Evolutionary conservation across 2,797 vertebrate genomes (phyloP), one percentile per base, ranked within the genome.

Genomic region (Parambassis ranga): DNA sequence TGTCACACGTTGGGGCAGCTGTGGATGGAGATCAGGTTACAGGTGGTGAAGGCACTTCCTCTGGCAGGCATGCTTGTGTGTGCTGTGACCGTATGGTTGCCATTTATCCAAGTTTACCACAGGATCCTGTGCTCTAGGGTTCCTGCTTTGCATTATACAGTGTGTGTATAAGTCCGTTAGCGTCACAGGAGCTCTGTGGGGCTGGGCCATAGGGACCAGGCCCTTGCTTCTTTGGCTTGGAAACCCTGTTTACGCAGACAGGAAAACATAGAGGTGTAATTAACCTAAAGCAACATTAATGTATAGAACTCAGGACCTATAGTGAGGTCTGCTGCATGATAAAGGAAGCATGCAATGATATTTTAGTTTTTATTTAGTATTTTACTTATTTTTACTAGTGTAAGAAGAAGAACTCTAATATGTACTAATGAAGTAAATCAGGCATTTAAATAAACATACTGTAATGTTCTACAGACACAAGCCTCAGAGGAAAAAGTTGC

Each of bases 21-120:
- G 94, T 93, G 93, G 92, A 92, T 91, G 86, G 90, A 92, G 94
- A 94, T 96, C 93, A 89, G 93, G 94, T 95, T 95, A 93, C 94
- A 86, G 92, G 90, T 93, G 93, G 91, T 79, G 89, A 83, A 88
- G 91, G 91, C 89, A 71, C 90, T 91, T 94, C 94, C 93, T 92
- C 67, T 53, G 44, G 37, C 49, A 75, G 69, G 77, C 58, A 91
- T 49, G 0, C 9, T 14, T 23, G n/a, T 26, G 55, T 30, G 65
- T 43, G 48, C n/a, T 56, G 91, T 89, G 90, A 61, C 35, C 5
- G 92, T 94, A 92, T 94, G 94, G 91, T 94, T 92, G 89, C 92
- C 86, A 90, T 94, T 77, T 93, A 92, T 91, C 85, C 37, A 18
- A 23, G 42, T 49, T 69, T 42, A 30, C 72, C 20, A n/a, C 79